These are phyloP conservation scores for crab-eating macaque (Macaca fascicularis) DNA, from an alignment of 2,113 vertebrate genomes.

Conservation along the genomic window DNA sequence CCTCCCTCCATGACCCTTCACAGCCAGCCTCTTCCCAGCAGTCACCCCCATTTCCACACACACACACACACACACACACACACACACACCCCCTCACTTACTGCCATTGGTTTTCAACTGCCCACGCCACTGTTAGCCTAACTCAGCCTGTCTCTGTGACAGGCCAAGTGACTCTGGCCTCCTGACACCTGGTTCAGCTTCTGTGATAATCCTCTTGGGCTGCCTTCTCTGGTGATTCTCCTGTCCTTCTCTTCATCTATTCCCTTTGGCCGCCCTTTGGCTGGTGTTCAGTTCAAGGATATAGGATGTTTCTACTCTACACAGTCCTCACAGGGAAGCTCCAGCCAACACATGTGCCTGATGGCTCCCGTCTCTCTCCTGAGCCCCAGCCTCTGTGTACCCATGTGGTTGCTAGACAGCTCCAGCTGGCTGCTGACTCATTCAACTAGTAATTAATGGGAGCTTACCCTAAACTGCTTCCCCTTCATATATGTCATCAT, in stretches of 20 bases:
- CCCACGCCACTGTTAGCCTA: background rate
- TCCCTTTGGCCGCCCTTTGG: background rate
- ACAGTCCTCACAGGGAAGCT: fast-evolving
- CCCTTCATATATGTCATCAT: background rate
- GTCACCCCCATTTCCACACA: background rate
- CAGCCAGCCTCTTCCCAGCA: background rate
- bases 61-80: background rate
- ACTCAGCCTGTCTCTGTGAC: background rate
- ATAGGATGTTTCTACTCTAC: fast-evolving
- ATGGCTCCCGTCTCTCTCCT: fast-evolving
- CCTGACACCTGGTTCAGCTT: background rate
- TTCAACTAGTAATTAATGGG: background rate
- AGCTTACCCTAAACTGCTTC: background rate
- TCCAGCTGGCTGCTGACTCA: background rate
- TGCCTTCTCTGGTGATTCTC: background rate
- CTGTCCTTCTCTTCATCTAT: too few relatives aligned
- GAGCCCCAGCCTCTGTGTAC: background rate
- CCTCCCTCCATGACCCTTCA: background rate
- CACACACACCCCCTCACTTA: background rate
- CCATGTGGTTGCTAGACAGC: background rate
- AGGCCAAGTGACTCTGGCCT: too few relatives aligned
- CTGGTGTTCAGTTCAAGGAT: background rate
- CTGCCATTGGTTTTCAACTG: background rate
- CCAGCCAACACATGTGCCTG: background rate
- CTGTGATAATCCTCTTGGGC: background rate